These are phyloP conservation scores for Pinctada fucata DNA, from an alignment of 2,888 invertebrate genomes.

Conservation along the genomic window DNA sequence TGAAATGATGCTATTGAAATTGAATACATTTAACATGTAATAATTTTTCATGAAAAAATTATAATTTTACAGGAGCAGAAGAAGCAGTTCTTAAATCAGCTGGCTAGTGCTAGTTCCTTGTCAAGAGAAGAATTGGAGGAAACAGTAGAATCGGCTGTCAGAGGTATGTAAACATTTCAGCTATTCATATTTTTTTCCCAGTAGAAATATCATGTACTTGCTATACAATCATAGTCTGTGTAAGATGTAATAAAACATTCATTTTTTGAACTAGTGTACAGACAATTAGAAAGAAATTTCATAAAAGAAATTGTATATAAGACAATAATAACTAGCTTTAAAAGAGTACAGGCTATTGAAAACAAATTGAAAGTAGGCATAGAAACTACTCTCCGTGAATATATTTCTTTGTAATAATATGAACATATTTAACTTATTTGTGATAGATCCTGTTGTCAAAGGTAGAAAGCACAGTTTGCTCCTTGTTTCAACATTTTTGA, in stretches of 20 bases:
- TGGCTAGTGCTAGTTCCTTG: slow-evolving; percentile 69
- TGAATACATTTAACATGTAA: not conserved
- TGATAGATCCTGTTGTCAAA: no score
- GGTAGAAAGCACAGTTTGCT: no score
- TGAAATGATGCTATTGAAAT: not conserved
- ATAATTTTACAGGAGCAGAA: slow-evolving; percentile 59
- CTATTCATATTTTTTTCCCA: not conserved
- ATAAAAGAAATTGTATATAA: not conserved
- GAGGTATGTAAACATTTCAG: slow-evolving; percentile 41
- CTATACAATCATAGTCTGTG: no score
- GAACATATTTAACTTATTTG: no score
- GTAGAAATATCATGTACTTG: not conserved
- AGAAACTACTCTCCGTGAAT: no score
- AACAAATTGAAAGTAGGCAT: no score
- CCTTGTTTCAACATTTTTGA: no score
- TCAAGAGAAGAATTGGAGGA: slow-evolving; percentile 65
- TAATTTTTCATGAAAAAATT: not conserved
- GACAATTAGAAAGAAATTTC: no score
- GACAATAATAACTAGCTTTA: not conserved
- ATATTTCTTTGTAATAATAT: no score
- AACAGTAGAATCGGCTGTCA: slow-evolving; percentile 60
- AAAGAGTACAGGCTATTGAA: no score
- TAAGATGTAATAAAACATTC: no score
- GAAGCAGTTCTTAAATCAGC: slow-evolving; percentile 67
- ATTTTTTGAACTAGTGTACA: no score